Percentiles rank a stretch among this genome's conserved stretches.
Evolutionary conservation across 2,888 invertebrate genomes (phyloP).

Genomic region (Drosophila incognita): DNA sequence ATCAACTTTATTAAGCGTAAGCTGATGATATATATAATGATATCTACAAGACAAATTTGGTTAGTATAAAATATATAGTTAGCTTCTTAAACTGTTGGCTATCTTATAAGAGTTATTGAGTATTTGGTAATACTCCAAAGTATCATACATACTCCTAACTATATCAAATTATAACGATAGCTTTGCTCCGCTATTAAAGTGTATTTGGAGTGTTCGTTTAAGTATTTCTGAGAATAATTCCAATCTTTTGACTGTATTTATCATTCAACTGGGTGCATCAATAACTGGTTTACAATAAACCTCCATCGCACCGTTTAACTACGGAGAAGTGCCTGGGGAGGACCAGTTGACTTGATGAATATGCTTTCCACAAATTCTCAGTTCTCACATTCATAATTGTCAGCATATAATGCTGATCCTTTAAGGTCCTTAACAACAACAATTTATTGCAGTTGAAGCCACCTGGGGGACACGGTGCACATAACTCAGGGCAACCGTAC

Average conservation of each 20-base stretch:
- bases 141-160: background rate
- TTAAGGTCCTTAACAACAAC: conserved; percentile 39
- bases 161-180: background rate
- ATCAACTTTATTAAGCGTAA: background rate
- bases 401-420: conserved; percentile 34
- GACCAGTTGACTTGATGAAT: conserved; percentile 5
- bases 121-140: rapidly evolving
- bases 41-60: background rate
- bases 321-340: background rate
- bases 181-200: background rate
- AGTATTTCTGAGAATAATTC: background rate
- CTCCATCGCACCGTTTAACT: background rate
- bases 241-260: background rate
- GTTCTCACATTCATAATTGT: conserved; percentile 27
- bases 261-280: background rate
- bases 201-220: background rate
- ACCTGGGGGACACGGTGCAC: conserved; percentile 36
- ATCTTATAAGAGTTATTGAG: background rate
- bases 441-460: conserved; percentile 48
- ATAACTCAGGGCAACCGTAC: conserved; percentile 29
- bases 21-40: background rate
- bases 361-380: conserved; percentile 16
- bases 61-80: background rate
- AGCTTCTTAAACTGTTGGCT: background rate
- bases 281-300: background rate